Evolutionary conservation across 2,888 invertebrate species (phyloP).

Genomic region (Gisinianus flammeolus): DNA sequence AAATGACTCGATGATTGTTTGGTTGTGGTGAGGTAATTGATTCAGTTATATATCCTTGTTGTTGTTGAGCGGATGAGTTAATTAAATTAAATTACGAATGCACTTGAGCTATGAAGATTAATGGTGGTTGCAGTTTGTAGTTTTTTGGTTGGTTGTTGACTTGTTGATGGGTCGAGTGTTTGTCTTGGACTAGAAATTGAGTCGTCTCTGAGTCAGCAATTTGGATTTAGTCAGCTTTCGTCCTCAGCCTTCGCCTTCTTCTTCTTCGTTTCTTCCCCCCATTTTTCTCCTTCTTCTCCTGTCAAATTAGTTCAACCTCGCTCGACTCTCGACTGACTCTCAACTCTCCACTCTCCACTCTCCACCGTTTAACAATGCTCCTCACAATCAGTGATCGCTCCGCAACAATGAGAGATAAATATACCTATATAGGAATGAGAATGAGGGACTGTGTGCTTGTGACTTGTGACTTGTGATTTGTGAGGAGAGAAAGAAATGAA

Average conservation of each 20-base stretch:
- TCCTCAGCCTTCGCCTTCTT: background rate
- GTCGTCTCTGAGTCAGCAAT: background rate
- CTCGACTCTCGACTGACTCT: background rate
- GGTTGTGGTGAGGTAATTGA: no score
- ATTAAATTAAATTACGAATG: no score
- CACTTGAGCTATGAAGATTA: no score
- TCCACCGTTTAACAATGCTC: no score
- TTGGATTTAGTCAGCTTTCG: background rate
- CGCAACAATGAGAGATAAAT: no score
- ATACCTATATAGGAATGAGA: background rate
- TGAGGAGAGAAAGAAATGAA: background rate
- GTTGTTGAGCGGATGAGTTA: no score
- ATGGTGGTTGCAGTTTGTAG: no score
- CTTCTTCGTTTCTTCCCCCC: background rate
- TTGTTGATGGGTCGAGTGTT: background rate
- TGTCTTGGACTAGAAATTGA: slow-evolving; percentile 3
- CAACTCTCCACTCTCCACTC: no score
- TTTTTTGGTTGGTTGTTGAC: background rate
- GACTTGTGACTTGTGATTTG: background rate
- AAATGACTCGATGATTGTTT: no score
- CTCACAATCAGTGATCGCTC: no score
- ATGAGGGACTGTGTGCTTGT: background rate
- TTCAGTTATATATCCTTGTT: no score
- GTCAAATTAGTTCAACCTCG: background rate
- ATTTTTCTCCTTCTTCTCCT: background rate